Percentiles rank a stretch among this genome's conserved stretches.
Conservation (phyloP, 2,113 vertebrate species). For the Megaleporinus macrocephalus region DNA sequence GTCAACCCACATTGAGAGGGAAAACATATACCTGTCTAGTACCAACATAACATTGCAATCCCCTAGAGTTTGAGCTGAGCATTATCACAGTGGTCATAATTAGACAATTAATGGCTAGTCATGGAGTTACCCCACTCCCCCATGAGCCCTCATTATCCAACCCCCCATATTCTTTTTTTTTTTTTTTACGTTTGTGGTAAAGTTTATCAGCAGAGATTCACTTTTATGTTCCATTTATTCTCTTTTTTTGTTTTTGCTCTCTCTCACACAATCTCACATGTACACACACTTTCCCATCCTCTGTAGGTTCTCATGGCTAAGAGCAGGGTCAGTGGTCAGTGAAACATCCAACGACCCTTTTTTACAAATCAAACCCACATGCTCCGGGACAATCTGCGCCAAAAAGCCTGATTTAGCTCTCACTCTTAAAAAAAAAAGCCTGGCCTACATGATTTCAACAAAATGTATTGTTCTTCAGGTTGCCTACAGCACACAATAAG, state of each 20-base stretch:
- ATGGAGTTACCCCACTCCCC: no score
- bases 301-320: not conserved
- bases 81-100: no score
- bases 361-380: conserved; percentile 19
- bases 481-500: not conserved
- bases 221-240: not conserved
- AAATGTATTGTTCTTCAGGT: no score
- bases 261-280: conserved; percentile 8
- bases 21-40: no score
- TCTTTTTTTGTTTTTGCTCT: not conserved
- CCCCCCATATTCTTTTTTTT: no score
- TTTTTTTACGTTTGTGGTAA: no score
- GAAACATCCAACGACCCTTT: not conserved
- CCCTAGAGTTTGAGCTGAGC: no score
- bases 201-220: conserved; percentile 2
- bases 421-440: not conserved
- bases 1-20: no score
- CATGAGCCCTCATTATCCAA: no score
- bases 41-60: no score
- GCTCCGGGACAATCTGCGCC: not conserved
- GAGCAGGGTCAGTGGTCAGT: not conserved
- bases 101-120: no score
- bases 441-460: not conserved
- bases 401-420: not conserved
- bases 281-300: not conserved